Percentiles rank a stretch among this genome's conserved stretches.
These are phyloP conservation scores for Hypotaenidia philippensis DNA, from an alignment of 2,797 vertebrate genomes.

Conservation along the genomic window DNA sequence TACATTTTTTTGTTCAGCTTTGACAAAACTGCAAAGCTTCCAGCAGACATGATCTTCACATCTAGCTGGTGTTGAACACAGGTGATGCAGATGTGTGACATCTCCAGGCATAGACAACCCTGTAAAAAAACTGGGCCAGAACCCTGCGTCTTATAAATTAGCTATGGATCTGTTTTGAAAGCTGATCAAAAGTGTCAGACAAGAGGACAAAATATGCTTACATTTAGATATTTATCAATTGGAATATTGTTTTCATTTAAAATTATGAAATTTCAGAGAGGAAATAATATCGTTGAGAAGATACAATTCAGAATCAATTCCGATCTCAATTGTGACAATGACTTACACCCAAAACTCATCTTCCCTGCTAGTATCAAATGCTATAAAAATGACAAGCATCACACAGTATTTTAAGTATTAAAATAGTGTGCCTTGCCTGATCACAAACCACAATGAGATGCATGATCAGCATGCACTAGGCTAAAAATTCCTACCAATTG, in stretches of 20 bases:
- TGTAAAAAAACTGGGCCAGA: background rate
- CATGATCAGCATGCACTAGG: background rate
- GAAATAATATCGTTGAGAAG: slow-evolving; percentile 38
- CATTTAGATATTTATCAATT: slow-evolving; percentile 48
- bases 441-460: slow-evolving; percentile 3
- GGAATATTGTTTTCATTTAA: slow-evolving; percentile 53
- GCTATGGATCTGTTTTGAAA: background rate
- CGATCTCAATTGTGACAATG: background rate
- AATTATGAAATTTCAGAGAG: slow-evolving; percentile 45
- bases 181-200: background rate
- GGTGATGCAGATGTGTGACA: rapidly evolving
- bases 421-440: background rate
- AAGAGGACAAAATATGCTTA: slow-evolving; percentile 44
- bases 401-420: slow-evolving; percentile 32
- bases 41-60: background rate
- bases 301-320: slow-evolving; percentile 18
- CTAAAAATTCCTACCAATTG: background rate
- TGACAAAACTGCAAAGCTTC: background rate
- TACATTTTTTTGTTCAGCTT: rapidly evolving
- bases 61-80: background rate
- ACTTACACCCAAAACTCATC: slow-evolving; percentile 53
- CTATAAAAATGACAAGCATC: slow-evolving; percentile 19
- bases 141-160: background rate
- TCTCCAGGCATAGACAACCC: background rate
- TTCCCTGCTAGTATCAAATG: slow-evolving; percentile 39